A percentile compares a stretch with the other conserved stretches of the same genome.
These are phyloP conservation scores for Cyanocitta stelleri DNA, from an alignment of 2,113 vertebrate species.

Conservation along the genomic window DNA sequence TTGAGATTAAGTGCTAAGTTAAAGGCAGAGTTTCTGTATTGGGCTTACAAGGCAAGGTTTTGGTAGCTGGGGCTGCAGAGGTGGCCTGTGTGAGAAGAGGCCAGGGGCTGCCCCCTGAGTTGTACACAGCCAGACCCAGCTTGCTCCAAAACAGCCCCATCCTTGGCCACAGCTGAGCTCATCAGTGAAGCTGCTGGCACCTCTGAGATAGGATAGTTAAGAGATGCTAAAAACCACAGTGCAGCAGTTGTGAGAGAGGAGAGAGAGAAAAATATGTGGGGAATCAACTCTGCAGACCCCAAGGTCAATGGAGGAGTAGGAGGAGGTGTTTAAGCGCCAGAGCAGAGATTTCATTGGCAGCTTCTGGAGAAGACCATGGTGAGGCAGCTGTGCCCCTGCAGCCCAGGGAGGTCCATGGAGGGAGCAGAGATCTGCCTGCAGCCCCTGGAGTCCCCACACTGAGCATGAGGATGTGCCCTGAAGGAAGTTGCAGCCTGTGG, in stretches of 20 bases:
- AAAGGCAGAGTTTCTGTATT: not conserved
- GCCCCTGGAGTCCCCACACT: fast-evolving
- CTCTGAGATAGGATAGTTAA: not conserved
- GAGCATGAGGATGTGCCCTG: not conserved
- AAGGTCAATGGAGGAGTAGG: not conserved
- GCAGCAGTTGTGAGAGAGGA: not conserved
- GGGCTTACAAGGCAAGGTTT: not conserved
- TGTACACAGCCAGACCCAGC: not conserved
- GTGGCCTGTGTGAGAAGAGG: not conserved
- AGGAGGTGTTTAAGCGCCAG: not conserved
- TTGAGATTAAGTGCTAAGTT: not conserved
- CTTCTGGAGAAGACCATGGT: not conserved
- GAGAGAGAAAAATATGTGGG: not conserved
- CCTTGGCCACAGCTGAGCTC: not conserved
- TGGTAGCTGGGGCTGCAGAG: not conserved
- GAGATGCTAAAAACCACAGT: not conserved
- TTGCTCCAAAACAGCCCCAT: not conserved
- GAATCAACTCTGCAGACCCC: not conserved
- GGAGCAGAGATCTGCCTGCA: not conserved
- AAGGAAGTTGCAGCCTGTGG: not conserved
- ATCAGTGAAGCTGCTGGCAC: not conserved
- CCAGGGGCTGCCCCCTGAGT: not conserved
- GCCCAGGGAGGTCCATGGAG: fast-evolving
- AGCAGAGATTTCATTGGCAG: not conserved
- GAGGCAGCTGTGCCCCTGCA: not conserved